A percentile compares a stretch with the other conserved stretches of the same genome.
Evolutionary conservation across 2,888 invertebrate species (phyloP).

Genomic region (Orthosia incerta): DNA sequence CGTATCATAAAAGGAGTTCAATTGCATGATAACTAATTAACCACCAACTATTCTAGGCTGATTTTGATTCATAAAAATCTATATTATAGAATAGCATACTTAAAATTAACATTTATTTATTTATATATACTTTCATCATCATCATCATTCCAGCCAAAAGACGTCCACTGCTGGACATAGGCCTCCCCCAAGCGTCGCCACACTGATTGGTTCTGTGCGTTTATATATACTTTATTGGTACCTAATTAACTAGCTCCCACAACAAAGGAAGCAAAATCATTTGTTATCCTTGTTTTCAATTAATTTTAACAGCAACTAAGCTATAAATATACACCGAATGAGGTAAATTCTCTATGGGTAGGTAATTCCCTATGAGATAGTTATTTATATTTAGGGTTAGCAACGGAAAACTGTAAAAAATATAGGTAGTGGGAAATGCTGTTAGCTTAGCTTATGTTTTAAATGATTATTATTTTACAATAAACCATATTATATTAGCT

Average conservation of each 20-base stretch:
- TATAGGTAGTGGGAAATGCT: not conserved
- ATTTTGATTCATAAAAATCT: conserved; percentile 5
- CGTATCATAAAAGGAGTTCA: not conserved
- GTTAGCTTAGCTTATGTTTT: not conserved
- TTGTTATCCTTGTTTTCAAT: conserved; percentile 45
- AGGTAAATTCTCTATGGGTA: not conserved
- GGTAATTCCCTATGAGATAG: conserved; percentile 26
- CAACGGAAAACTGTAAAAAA: not conserved
- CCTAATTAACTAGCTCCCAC: conserved; percentile 1
- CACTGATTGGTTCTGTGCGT: no score
- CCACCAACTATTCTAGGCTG: not conserved
- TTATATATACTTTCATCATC: no score
- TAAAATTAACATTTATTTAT: not conserved
- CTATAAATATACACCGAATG: conserved; percentile 31
- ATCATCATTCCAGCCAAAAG: no score
- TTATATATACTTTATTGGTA: not conserved
- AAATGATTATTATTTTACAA: not conserved
- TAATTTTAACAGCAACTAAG: not conserved
- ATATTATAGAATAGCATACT: not conserved
- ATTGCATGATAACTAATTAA: not conserved
- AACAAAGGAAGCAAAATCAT: not conserved
- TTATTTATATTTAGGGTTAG: conserved; percentile 13
- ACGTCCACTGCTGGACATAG: no score
- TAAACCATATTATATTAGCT: not conserved
- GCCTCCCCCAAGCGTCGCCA: no score